phyloP scores from a whole-genome alignment of 2,113 vertebrate species.

The Lepus americanus region DNA sequence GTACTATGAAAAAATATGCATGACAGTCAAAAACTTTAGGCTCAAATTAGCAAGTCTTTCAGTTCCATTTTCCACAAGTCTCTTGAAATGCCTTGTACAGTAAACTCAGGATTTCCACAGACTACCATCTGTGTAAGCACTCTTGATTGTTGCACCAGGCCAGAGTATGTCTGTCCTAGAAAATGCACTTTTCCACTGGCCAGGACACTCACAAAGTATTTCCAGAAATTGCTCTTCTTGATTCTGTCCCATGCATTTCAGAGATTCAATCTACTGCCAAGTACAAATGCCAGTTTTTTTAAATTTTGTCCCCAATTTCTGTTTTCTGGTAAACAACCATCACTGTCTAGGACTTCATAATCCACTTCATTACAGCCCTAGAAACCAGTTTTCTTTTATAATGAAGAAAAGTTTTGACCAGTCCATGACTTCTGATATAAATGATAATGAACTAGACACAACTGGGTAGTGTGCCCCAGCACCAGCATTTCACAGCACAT shows the following conservation, averaged over 20 bases:
- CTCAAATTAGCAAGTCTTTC: no score
- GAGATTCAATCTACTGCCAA: constrained; percentile 48
- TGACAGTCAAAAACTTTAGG: no score
- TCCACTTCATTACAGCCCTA: background rate
- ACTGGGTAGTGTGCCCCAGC: background rate
- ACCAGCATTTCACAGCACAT: constrained; percentile 13
- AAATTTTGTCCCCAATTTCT: constrained; percentile 61
- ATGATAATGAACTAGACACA: constrained; percentile 64
- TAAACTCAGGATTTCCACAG: background rate
- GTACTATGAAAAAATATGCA: no score
- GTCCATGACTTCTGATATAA: background rate
- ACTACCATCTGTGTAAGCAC: background rate
- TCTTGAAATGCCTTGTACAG: no score
- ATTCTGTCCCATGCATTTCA: background rate
- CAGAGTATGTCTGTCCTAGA: background rate
- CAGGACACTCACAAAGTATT: background rate
- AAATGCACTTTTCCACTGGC: background rate
- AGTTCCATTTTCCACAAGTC: no score
- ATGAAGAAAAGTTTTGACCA: background rate
- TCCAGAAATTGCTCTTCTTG: constrained; percentile 56
- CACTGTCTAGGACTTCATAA: background rate
- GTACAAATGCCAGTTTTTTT: background rate
- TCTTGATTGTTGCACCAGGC: background rate
- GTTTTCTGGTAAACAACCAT: constrained; percentile 19
- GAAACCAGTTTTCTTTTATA: background rate